Conservation (phyloP, 1,140 invertebrate species). For the Pseudoatta argentina region DNA sequence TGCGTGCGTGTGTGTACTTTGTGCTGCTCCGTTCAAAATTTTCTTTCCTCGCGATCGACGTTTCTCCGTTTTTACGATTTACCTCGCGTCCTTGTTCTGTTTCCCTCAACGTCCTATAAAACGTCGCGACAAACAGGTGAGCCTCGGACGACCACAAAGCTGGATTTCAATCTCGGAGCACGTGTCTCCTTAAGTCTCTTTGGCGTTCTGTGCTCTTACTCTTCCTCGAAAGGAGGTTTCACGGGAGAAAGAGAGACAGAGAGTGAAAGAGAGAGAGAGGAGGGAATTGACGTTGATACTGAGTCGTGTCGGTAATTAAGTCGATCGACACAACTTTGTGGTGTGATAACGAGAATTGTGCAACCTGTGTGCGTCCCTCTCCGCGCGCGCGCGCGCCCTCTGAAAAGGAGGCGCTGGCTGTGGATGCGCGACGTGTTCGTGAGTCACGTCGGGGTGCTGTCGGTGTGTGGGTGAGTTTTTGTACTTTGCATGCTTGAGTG, state of each 20-base stretch:
- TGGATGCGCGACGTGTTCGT: conserved; percentile 52
- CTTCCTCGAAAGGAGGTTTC: too few relatives aligned
- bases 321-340: conserved; percentile 43
- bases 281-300: conserved; percentile 35
- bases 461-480: conserved; percentile 56
- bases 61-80: not conserved
- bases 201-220: conserved; percentile 9
- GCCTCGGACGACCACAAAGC: conserved; percentile 23
- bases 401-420: not conserved
- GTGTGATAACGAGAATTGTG: conserved; percentile 71
- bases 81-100: not conserved
- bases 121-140: conserved; percentile 80
- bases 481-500: not conserved
- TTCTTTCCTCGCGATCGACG: not conserved
- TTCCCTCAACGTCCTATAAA: not conserved
- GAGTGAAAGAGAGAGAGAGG: not conserved
- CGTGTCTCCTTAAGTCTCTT: conserved; percentile 59
- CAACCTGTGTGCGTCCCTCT: conserved; percentile 63
- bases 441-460: conserved; percentile 41
- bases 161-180: conserved; percentile 57
- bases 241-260: not conserved
- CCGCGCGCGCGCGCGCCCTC: not conserved
- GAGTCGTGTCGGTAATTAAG: conserved; percentile 56
- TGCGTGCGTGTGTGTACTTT: conserved; percentile 44
- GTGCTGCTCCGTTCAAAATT: conserved; percentile 19